A percentile compares a stretch with the other conserved stretches of the same genome.
Evolutionary conservation across 2,888 invertebrate genomes (phyloP).

Genomic region (Alviniconcha strummeri): DNA sequence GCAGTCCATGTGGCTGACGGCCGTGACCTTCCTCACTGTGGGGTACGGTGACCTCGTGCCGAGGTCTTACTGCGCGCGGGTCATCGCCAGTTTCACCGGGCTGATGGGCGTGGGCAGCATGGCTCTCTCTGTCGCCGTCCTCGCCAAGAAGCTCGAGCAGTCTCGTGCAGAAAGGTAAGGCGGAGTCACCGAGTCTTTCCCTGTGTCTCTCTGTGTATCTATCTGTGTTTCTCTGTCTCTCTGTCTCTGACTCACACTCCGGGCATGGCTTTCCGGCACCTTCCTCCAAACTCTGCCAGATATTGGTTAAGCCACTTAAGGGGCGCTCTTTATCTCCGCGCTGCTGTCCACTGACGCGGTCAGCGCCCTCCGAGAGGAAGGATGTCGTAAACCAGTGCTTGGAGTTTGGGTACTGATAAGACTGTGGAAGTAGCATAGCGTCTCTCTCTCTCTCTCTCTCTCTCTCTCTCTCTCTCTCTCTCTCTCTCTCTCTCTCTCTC

Average conservation of each 20-base stretch:
- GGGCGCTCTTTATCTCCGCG: too few species aligned
- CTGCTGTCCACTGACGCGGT: too few species aligned
- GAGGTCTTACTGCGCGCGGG: slow-evolving; percentile 58
- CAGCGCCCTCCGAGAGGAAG: too few species aligned
- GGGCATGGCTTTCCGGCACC: too few species aligned
- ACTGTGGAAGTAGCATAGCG: too few species aligned
- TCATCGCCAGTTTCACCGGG: slow-evolving; percentile 59
- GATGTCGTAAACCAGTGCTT: too few species aligned
- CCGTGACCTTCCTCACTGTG: slow-evolving; percentile 63
- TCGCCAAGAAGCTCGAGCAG: slow-evolving; percentile 64
- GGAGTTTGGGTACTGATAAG: too few species aligned
- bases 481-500: not conserved
- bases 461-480: slow-evolving; percentile 10
- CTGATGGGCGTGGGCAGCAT: slow-evolving; percentile 65
- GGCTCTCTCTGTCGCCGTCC: slow-evolving; percentile 63
- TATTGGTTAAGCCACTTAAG: too few species aligned
- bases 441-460: slow-evolving; percentile 1
- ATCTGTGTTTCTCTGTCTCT: not conserved
- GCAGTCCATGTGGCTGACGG: slow-evolving; percentile 64
- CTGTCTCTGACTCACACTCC: not conserved
- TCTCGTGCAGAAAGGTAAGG: slow-evolving; percentile 61
- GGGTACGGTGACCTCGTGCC: slow-evolving; percentile 66
- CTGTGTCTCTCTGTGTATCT: not conserved
- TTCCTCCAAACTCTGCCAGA: too few species aligned
- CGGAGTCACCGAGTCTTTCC: not conserved